Base-by-base conservation (phyloP, 2,113 vertebrate species). In the Pomatostomus ruficeps region DNA sequence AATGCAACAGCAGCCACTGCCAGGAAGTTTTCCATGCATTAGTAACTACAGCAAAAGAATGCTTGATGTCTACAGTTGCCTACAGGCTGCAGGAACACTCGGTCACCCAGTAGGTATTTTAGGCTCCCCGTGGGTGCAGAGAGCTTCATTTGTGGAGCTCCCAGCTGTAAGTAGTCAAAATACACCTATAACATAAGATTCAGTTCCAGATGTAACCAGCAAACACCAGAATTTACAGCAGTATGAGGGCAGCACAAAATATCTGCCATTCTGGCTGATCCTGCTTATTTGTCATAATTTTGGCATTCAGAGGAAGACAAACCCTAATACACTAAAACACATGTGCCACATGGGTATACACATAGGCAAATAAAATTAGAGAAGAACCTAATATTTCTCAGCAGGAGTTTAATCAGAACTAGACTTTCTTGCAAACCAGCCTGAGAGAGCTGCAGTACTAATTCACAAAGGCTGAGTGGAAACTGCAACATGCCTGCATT, bases 1-100 rank as follows among this genome's bases (percentile, higher is more conserved):
- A 96, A 97, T 86, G 84, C 84, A 93, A 42, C 62, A 90, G 59
- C 7, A 18, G 49, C 93, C 85, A 70, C 82, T 89, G 73, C 82
- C 88, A 73, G 48, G 59, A 87, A 79, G 94, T 91, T 91, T 90
- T 95, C 76, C 40, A 38, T 77, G 33, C 78, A 87, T 81, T 87
- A 89, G 76, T 85, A 91, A 93, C 90, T 90, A 82, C 84, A 85
- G 89, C 81, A 94, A 51, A 91, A 68, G 8, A 35, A 70, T 9
- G 7, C 52, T 84, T 55, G 65, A 46, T 67, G 54, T 24, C 88
- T 82, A 65, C 78, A 93, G 74, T 88, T 93, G 78, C 91, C 76
- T 83, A 91, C 73, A 72, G 74, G 68, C 94, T 94, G 87, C 76
- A 88, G 38, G 59, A 95, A 51, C 62, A 29, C 24, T 36, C 38